Evolutionary conservation across 2,113 vertebrate species (phyloP).

Genomic region (Chaenogobius annularis): DNA sequence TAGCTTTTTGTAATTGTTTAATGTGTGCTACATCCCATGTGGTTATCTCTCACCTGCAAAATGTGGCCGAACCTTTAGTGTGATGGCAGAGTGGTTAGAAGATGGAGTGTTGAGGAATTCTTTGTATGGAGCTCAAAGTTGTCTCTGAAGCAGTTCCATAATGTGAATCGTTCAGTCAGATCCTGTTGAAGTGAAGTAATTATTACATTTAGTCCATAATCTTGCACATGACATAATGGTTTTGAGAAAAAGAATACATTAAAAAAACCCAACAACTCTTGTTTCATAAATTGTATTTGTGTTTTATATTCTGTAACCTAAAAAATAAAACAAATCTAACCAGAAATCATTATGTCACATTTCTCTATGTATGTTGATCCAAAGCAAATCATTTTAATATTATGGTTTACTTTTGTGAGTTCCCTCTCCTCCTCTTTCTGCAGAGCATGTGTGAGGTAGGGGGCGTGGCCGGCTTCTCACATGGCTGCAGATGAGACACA

Average conservation of each 20-base stretch:
- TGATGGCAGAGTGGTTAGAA: conserved; percentile 21
- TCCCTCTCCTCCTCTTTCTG: too few relatives aligned
- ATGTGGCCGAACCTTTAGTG: conserved; percentile 18
- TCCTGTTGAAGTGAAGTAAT: background rate
- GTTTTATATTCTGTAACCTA: too few relatives aligned
- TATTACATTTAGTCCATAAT: background rate
- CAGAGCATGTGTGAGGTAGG: too few relatives aligned
- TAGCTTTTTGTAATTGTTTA: background rate
- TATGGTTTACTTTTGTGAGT: too few relatives aligned
- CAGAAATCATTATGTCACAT: too few relatives aligned
- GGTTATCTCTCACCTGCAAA: conserved; percentile 49
- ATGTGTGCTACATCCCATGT: conserved; percentile 10
- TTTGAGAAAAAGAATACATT: too few relatives aligned
- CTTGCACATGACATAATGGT: background rate
- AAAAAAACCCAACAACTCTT: too few relatives aligned
- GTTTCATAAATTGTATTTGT: too few relatives aligned
- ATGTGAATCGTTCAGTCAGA: conserved; percentile 15
- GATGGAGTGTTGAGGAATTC: conserved; percentile 27
- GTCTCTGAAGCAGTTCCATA: conserved; percentile 48
- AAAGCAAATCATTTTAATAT: background rate
- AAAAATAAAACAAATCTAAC: too few relatives aligned
- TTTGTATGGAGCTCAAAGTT: conserved; percentile 47
- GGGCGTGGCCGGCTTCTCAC: too few relatives aligned
- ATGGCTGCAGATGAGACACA: too few relatives aligned
- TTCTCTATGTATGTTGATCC: background rate